A percentile compares a stretch with the other conserved stretches of the same genome.
These are phyloP conservation scores for Myotis myotis DNA, from an alignment of 2,797 vertebrate species.

Conservation along the genomic window DNA sequence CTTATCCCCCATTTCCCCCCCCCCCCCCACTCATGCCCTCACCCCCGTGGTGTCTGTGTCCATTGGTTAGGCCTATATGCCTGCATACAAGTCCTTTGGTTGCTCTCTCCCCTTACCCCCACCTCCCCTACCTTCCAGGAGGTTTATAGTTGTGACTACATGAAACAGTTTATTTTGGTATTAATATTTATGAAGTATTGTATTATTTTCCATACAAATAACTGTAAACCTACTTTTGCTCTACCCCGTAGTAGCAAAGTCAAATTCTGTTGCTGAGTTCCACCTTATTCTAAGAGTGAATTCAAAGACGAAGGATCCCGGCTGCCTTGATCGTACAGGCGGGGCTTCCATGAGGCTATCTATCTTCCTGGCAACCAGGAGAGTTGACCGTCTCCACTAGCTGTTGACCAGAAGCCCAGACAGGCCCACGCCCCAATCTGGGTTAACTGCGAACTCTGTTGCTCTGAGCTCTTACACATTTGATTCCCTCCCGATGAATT, in stretches of 20 bases:
- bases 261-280: constrained; percentile 44
- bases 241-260: not conserved
- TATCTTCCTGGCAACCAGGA: constrained; percentile 50
- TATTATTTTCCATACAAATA: not conserved
- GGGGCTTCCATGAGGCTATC: constrained; percentile 57
- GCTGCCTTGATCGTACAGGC: constrained; percentile 9
- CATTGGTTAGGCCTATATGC: no score
- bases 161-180: not conserved
- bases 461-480: constrained; percentile 53
- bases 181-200: not conserved
- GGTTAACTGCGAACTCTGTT: constrained; percentile 60
- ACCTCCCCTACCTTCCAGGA: not conserved
- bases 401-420: not conserved
- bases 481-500: constrained; percentile 16
- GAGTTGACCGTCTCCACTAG: constrained; percentile 48
- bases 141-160: not conserved
- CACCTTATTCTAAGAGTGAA: constrained; percentile 47
- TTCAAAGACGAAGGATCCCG: constrained; percentile 41
- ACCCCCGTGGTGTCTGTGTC: no score
- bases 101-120: no score
- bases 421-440: not conserved
- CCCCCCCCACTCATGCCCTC: no score
- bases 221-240: not conserved
- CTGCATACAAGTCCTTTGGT: no score
- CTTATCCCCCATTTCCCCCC: no score